phyloP scores from a whole-genome alignment of 1,140 invertebrate species.

The Eupeodes corollae region DNA sequence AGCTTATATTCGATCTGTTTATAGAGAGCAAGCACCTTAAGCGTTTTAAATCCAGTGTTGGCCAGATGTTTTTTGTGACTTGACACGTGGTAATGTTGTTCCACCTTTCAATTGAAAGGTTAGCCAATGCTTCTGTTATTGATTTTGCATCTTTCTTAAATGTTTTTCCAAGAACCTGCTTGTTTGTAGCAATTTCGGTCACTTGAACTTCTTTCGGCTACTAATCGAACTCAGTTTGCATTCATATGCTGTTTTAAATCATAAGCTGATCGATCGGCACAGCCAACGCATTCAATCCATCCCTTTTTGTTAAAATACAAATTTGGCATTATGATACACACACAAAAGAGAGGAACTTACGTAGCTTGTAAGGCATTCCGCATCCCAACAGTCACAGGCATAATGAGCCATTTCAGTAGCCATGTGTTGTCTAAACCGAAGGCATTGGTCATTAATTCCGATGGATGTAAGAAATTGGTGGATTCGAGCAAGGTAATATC shows the following conservation, averaged over 20 bases:
- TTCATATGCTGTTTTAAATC: constrained; percentile 90
- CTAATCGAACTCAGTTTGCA: constrained; percentile 80
- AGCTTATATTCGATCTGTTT: too few relatives aligned
- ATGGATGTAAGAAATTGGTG: constrained; percentile 78
- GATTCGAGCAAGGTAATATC: constrained; percentile 96
- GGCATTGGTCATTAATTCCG: constrained; percentile 73
- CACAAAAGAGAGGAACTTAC: too few relatives aligned
- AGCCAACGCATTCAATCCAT: constrained; percentile 99
- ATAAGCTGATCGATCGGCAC: constrained; percentile 96
- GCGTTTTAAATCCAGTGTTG: too few relatives aligned
- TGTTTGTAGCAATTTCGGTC: constrained; percentile 72
- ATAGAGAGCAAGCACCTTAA: too few relatives aligned
- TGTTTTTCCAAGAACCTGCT: constrained; percentile 77
- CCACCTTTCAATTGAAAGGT: constrained; percentile 46
- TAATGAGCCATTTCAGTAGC: constrained; percentile 99
- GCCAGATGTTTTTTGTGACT: too few relatives aligned
- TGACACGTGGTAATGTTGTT: too few relatives aligned
- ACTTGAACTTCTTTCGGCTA: constrained; percentile 75
- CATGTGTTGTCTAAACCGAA: constrained; percentile 97
- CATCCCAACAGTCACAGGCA: constrained; percentile 99
- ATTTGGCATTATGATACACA: too few relatives aligned
- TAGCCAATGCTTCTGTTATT: constrained; percentile 59
- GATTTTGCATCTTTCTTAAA: constrained; percentile 91
- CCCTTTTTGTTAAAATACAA: too few relatives aligned
- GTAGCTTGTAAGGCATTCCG: constrained; percentile 89